Percentiles rank a stretch among this genome's conserved stretches.
Evolutionary conservation across 2,888 invertebrate species (phyloP).

Genomic region (Pilophorus perplexus): DNA sequence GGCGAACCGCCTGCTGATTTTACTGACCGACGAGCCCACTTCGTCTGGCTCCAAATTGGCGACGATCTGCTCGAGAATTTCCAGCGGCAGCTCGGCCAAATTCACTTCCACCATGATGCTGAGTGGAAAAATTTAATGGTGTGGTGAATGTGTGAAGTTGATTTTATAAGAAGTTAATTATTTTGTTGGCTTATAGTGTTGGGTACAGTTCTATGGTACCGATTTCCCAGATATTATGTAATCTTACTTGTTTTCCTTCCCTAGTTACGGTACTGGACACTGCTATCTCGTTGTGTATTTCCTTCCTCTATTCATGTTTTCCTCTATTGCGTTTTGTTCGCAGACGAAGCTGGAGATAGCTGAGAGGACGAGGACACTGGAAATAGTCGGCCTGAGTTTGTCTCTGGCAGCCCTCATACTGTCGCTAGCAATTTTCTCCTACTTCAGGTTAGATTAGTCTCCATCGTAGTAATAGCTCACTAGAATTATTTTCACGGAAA

Average conservation of each 20-base stretch:
- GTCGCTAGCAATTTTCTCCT: conserved; percentile 76
- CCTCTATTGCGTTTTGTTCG: too few relatives aligned
- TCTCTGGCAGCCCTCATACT: conserved; percentile 72
- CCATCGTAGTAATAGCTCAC: too few relatives aligned
- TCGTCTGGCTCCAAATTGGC: conserved; percentile 38
- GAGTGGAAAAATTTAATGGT: background rate
- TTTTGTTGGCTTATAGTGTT: too few relatives aligned
- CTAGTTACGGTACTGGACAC: too few relatives aligned
- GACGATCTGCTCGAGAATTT: conserved; percentile 43
- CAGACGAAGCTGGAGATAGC: conserved; percentile 52
- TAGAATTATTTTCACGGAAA: background rate
- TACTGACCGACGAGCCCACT: conserved; percentile 27
- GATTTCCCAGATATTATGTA: too few relatives aligned
- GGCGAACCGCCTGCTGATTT: conserved; percentile 28
- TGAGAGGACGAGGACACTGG: conserved; percentile 69
- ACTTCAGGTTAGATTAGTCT: conserved; percentile 73
- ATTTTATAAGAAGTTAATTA: too few relatives aligned
- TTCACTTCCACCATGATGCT: conserved; percentile 28
- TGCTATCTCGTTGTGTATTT: too few relatives aligned
- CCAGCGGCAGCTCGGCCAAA: conserved; percentile 42
- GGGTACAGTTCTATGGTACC: too few relatives aligned
- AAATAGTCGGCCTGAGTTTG: conserved; percentile 73
- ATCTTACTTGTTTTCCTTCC: too few relatives aligned
- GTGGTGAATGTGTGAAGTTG: too few relatives aligned
- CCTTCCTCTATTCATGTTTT: too few relatives aligned